A percentile compares a stretch with the other conserved stretches of the same genome.
Evolutionary conservation across 1,140 invertebrate genomes (phyloP).

Genomic region (Druon quercuslanigerum): DNA sequence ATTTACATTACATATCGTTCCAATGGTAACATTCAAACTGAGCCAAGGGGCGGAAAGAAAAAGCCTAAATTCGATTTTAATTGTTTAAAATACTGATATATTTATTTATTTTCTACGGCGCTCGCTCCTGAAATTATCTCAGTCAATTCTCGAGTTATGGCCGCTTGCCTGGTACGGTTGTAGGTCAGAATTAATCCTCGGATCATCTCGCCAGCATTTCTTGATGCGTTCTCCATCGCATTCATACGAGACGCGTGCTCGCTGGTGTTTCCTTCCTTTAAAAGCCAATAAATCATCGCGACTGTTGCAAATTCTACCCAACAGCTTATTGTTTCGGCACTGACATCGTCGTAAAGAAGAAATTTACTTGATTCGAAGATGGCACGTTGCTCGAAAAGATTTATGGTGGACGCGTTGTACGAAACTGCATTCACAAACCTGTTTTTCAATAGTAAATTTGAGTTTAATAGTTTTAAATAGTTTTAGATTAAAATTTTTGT

Average conservation of each 20-base stretch:
- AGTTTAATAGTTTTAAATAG: no score
- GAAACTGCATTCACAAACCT: conserved; percentile 61
- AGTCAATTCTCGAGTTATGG: conserved; percentile 97
- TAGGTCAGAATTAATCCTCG: conserved; percentile 94
- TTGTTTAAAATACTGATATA: not conserved
- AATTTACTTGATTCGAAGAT: conserved; percentile 84
- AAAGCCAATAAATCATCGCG: conserved; percentile 90
- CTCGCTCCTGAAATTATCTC: conserved; percentile 99
- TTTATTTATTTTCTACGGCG: conserved; percentile 79
- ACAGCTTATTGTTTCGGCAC: conserved; percentile 89
- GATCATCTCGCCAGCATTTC: conserved; percentile 99
- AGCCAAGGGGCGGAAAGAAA: no score
- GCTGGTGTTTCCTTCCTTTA: conserved; percentile 95
- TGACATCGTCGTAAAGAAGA: conserved; percentile 87
- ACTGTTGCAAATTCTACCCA: conserved; percentile 95
- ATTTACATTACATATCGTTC: not conserved
- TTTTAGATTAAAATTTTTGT: no score
- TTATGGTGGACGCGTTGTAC: conserved; percentile 85
- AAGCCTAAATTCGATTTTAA: no score
- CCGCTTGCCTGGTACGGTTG: conserved; percentile 97
- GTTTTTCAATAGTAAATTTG: not conserved
- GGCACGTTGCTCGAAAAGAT: conserved; percentile 83
- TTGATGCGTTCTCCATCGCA: conserved; percentile 98
- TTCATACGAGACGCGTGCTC: conserved; percentile 98
- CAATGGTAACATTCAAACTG: not conserved